phyloP scores from a whole-genome alignment of 2,797 vertebrate genomes.

The Luscinia luscinia region DNA sequence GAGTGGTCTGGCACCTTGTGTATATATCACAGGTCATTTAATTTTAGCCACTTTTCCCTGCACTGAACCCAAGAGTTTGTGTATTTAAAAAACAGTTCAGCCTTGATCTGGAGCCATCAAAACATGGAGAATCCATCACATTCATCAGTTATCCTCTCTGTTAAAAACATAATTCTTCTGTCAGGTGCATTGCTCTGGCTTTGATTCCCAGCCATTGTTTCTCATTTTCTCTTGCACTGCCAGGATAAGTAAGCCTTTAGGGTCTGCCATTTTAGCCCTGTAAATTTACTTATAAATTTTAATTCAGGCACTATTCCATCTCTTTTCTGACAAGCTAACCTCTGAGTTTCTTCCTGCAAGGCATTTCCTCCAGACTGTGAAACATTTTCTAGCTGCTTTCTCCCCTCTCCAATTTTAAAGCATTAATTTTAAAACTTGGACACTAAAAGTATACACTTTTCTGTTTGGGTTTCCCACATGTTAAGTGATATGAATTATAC shows the following conservation, averaged over 20 bases:
- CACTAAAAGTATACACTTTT: background rate
- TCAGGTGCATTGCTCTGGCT: background rate
- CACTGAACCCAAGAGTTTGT: background rate
- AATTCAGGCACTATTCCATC: background rate
- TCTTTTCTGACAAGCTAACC: background rate
- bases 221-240: background rate
- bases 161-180: background rate
- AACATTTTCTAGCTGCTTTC: background rate
- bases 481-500: background rate
- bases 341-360: background rate
- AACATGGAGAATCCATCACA: slow-evolving; percentile 22
- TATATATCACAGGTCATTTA: background rate
- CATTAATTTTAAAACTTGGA: background rate
- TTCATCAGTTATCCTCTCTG: background rate
- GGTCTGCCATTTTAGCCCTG: background rate
- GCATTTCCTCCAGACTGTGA: background rate
- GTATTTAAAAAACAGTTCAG: background rate
- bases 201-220: background rate
- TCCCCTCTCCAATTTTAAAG: background rate
- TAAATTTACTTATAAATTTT: background rate
- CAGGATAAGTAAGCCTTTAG: background rate
- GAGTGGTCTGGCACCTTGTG: background rate
- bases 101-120: slow-evolving; percentile 38
- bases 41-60: background rate
- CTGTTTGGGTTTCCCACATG: background rate